These are phyloP conservation scores for Zaprionus obscuricornis DNA, from an alignment of 2,888 invertebrate genomes.

Conservation along the genomic window DNA sequence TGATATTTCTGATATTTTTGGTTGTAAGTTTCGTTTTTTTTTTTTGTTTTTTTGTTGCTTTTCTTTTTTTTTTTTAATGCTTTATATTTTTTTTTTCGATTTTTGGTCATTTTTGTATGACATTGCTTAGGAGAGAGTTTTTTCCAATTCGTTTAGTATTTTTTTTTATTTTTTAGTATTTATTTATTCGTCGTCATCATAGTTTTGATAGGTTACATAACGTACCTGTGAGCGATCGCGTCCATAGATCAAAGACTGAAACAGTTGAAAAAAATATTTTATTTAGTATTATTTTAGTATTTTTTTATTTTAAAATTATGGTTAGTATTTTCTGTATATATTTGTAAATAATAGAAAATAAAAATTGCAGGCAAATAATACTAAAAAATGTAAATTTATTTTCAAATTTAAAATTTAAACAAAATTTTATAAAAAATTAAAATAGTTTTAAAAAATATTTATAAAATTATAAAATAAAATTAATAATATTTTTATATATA, in stretches of 20 bases:
- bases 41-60: conserved; percentile 6
- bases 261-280: conserved; percentile 50
- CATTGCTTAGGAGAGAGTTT: conserved; percentile 56
- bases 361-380: too few relatives aligned
- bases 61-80: conserved; percentile 3
- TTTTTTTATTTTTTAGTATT: conserved; percentile 10
- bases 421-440: too few relatives aligned
- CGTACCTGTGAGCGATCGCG: conserved; percentile 94
- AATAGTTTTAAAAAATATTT: too few relatives aligned
- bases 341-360: too few relatives aligned
- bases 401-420: not conserved
- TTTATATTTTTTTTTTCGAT: conserved; percentile 38
- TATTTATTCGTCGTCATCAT: conserved; percentile 91
- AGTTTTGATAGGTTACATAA: conserved; percentile 97
- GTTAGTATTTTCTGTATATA: too few relatives aligned
- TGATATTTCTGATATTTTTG: conserved; percentile 84
- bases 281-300: conserved; percentile 33
- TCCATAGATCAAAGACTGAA: conserved; percentile 93
- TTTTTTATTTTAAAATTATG: not conserved
- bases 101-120: conserved; percentile 62
- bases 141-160: too few relatives aligned
- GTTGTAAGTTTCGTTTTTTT: conserved; percentile 69
- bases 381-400: conserved; percentile 29
- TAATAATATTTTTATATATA: conserved; percentile 15
- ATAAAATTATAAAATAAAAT: too few relatives aligned